phyloP scores from a whole-genome alignment of 2,113 vertebrate species.

The Oreamnos americanus region DNA sequence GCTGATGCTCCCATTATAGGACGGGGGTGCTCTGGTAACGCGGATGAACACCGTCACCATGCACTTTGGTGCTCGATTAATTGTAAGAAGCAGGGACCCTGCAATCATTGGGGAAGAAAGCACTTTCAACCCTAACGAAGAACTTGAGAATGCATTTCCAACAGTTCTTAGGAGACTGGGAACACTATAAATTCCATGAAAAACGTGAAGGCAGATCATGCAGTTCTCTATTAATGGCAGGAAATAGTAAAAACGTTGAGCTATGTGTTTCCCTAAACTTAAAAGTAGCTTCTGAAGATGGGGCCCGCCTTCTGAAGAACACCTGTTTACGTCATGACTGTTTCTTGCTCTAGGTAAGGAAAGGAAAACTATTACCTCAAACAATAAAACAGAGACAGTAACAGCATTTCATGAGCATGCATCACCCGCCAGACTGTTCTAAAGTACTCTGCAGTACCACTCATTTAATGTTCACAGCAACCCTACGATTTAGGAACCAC shows the following conservation, averaged over 20 bases:
- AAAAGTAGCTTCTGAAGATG: neutral
- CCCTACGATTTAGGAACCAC: neutral
- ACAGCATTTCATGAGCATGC: neutral
- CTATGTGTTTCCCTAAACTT: neutral
- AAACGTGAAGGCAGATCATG: neutral
- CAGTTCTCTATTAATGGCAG: neutral
- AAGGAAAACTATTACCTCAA: neutral
- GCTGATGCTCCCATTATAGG: neutral
- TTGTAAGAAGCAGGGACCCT: neutral
- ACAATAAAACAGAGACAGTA: neutral
- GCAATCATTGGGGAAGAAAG: neutral
- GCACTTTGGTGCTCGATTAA: neutral
- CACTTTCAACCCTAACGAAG: neutral
- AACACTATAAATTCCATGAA: neutral
- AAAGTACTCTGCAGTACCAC: neutral
- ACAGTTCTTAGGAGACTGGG: neutral
- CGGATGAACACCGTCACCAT: fast-evolving
- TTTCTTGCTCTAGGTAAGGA: neutral
- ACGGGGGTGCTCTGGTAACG: fast-evolving
- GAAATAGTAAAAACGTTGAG: neutral
- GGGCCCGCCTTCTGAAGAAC: neutral
- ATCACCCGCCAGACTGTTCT: neutral
- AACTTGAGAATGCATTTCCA: neutral
- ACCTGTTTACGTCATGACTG: neutral
- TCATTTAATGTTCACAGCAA: neutral